Base-by-base conservation (phyloP, 2,113 vertebrate species). In the Labrus mixtus region DNA sequence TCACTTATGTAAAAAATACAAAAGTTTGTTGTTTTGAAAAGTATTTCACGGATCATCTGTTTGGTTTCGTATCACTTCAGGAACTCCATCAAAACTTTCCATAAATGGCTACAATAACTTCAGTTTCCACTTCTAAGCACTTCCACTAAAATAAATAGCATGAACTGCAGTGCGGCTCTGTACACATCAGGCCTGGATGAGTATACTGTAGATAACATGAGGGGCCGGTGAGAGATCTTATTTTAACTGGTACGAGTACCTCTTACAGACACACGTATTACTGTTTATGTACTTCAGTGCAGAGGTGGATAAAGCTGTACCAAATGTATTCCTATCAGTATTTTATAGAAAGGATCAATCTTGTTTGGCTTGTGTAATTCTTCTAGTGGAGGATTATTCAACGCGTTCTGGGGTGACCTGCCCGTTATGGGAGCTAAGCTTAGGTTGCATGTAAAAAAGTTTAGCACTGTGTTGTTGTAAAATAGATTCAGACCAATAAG, bases 291-390 rank as follows among this genome's bases (percentile, higher is more conserved):
- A 48, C 16, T 7, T 50, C 10, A 37, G 12, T 45, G 15, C 20
- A 39, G n/a, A 60, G 22, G 16, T n/a, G 45, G 29, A 17, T 6
- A 25, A 1, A 53, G 20, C 41, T 41, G 36, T n/a, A 29, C 11
- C 17, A 62, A 62, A 13, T n/a, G n/a, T 53, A 17, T 41, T 15
- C 55, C 36, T 15, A 12, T 11, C 17, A 33, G 10, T 43, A 45
- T 43, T 33, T 48, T 33, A 48, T 48, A 1, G 1, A 48, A 20
- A 36, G 48, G 20, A 2, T 37, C 3, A 19, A 22, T 48, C 3
- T 41, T 53, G 37, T 73, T 22, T 63, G 0, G 22, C 67, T 59
- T 61, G 12, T 78, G 29, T 58, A 57, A 46, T 37, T 36, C 6
- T 50, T 45, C 29, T 16, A 43, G 41, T 16, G 58, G 10, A 37